Evolutionary conservation across 2,113 vertebrate species (phyloP).

Genomic region (Corythaixoides concolor): DNA sequence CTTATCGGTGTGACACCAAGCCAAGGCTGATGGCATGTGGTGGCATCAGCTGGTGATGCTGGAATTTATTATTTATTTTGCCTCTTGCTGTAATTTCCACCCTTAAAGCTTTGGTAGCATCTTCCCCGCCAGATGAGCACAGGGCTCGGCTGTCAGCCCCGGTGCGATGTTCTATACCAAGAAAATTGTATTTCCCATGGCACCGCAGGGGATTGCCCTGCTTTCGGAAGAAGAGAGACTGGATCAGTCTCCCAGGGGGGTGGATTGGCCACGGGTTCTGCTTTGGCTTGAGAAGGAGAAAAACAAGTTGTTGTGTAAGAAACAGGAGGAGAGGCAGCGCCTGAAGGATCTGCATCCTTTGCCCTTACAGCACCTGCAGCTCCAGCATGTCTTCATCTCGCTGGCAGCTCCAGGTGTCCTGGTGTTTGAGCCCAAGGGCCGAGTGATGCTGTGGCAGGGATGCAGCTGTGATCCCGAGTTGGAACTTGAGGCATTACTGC

Average conservation of each 20-base stretch:
- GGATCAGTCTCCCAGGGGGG: neutral
- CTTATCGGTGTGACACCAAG: neutral
- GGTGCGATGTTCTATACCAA: neutral
- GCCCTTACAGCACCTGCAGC: neutral
- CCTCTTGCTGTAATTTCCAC: neutral
- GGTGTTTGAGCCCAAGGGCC: neutral
- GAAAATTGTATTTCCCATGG: fast-evolving
- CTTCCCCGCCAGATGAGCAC: fast-evolving
- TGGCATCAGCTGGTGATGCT: neutral
- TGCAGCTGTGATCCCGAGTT: neutral
- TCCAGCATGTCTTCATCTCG: neutral
- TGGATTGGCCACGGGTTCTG: fast-evolving
- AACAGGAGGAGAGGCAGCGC: fast-evolving
- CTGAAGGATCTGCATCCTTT: neutral
- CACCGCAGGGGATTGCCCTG: fast-evolving
- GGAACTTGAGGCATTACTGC: neutral
- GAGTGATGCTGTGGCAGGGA: neutral
- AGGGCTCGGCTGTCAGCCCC: neutral
- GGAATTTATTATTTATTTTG: neutral
- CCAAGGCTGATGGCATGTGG: fast-evolving
- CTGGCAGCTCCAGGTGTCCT: neutral
- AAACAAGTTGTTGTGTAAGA: neutral
- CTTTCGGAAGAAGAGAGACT: neutral
- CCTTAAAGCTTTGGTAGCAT: neutral
- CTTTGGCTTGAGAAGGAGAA: neutral